Evolutionary conservation across 2,797 vertebrate genomes (phyloP), one percentile per base, ranked within the genome.

Genomic region (Rousettus madagascariensis): DNA sequence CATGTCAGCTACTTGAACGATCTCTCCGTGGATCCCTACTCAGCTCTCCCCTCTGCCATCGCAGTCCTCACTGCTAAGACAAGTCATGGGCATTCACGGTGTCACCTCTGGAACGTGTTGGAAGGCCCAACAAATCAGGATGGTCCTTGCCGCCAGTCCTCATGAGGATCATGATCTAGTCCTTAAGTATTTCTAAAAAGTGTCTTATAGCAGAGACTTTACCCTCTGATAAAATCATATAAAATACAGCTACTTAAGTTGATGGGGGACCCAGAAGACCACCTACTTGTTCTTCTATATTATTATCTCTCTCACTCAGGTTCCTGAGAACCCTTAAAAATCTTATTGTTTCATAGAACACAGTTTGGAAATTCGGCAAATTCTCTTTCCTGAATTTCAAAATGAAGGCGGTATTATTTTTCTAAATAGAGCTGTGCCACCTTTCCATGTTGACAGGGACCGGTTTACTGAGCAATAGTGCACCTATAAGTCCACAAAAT

Each of bases 351-450:
- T 57, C 30, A 30, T 22, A 78, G 33, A 65, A 90, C 4, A 38
- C n/a, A 57, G 16, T 65, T 28, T n/a, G n/a, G 51, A 63, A 61
- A 22, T 55, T 55, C 66, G 72, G 46, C 6, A 59, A 38, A 55
- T 71, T 92, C 3, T 77, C 59, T 75, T 79, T 20, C 36, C n/a
- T 71, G 82, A 68, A 82, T 91, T 89, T 92, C 69, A 75, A 89
- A 89, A 65, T 59, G 36, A 63, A 93, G 90, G 15, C 20, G 77
- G 15, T 4, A 12, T 41, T 61, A 46, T 49, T 95, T 61, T 22
- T 59, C 74, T 83, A 41, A 51, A 68, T 19, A 16, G 7, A 61
- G 41, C 19, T 30, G 13, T 36, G 33, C 5, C 24, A 28, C 1
- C 3, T 20, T 61, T 12, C 55, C 12, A 6, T 55, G 61, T 80